Conservation (phyloP, 1,140 invertebrate species). For the Zaprionus ghesquierei region DNA sequence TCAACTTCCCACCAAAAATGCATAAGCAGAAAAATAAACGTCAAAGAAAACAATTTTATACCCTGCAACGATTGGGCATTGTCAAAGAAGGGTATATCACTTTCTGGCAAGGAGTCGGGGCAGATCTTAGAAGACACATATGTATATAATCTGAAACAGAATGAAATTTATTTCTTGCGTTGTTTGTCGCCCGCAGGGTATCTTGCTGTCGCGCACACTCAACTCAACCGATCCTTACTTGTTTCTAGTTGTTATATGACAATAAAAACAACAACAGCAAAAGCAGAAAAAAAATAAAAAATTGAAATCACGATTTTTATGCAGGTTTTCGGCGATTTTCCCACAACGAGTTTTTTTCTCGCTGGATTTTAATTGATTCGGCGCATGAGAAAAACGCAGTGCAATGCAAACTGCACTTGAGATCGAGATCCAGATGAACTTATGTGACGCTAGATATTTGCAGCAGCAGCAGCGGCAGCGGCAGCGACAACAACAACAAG, state of each 20-base stretch:
- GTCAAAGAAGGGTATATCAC: too few species aligned
- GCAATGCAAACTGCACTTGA: conserved; percentile 65
- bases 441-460: conserved; percentile 63
- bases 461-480: too few species aligned
- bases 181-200: background rate
- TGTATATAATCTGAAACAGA: too few species aligned
- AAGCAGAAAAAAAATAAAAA: conserved; percentile 40
- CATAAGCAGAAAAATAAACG: conserved; percentile 61
- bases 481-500: conserved; percentile 37
- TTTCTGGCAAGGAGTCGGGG: too few species aligned
- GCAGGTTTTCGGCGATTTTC: conserved; percentile 75
- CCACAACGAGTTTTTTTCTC: conserved; percentile 75
- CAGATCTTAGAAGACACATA: background rate
- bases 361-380: conserved; percentile 71
- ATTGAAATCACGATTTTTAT: conserved; percentile 72
- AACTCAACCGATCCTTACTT: background rate
- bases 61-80: background rate
- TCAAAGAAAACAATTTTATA: conserved; percentile 64
- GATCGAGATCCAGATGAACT: conserved; percentile 79
- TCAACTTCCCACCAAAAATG: conserved; percentile 69
- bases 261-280: conserved; percentile 9
- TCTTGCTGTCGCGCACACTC: background rate
- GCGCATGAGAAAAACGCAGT: conserved; percentile 64
- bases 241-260: conserved; percentile 39
- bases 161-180: too few species aligned